Evolutionary conservation across 2,888 invertebrate species (phyloP), one percentile per base, ranked within the genome.

Genomic region (Drosophila glabriapex): DNA sequence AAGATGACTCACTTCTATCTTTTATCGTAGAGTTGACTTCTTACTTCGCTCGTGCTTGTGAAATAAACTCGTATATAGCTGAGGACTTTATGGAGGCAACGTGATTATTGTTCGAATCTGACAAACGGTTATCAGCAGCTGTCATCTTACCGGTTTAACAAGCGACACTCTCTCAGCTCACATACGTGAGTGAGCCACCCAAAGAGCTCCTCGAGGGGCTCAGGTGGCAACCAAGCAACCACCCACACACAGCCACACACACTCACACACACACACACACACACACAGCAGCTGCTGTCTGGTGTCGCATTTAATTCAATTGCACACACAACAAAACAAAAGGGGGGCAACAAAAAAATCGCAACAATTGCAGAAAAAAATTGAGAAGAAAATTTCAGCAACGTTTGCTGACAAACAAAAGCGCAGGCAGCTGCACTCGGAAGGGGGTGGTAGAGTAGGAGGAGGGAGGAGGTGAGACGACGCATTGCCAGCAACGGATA

Each of bases 261-360:
- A 39, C 50, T 35, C 53, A 31, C 55, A 35, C 55, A 41, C 52
- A 28, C 28, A 12, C 58, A 25, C 29, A 25, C 14, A 29, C 35
- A 22, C 43, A 22, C 10, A 35, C 46, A 67, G 19, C 65, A 65
- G 56, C 53, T 71, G 35, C 52, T 79, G 83, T 69, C 77, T 88
- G 89, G 73, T 83, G 81, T 85, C 85, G 78, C 80, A 80, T 85
- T 90, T 90, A 89, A 85, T 89, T 85, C 89, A 90, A 85, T 85
- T 89, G 89, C 83, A 73, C 67, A 39, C 55, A 73, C n/a, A 66
- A 49, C 33, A 37, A 60, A 25, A 46, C 4, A 16, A 54, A 41
- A 14, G 7, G 16, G 43, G 4, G 46, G 22, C 7, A 25, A 16
- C 43, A 56, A 49, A 66, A 71, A 77, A 82, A 69, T 79, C 64